A percentile compares a stretch with the other conserved stretches of the same genome.
Conservation (phyloP, 2,113 vertebrate genomes). For the Naja naja region DNA sequence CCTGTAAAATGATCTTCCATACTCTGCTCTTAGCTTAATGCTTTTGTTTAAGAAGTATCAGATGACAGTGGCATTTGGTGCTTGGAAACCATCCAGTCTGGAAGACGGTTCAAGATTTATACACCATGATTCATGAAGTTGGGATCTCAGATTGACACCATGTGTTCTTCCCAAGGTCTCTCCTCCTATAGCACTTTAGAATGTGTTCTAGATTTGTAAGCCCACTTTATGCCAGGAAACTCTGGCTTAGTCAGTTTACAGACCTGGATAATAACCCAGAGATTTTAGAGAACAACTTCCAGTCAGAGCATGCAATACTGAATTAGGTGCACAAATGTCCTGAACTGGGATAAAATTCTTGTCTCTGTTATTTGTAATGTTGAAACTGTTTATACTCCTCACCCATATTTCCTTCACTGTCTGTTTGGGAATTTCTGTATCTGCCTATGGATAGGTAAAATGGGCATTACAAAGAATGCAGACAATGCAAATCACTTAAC, state of each 20-base stretch:
- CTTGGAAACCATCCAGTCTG: neutral
- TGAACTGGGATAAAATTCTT: neutral
- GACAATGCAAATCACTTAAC: neutral
- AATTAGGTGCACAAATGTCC: neutral
- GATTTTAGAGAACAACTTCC: neutral
- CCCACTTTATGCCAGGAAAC: neutral
- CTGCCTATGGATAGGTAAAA: neutral
- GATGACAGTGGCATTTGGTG: neutral
- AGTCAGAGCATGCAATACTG: neutral
- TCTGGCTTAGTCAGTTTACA: neutral
- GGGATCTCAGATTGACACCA: neutral
- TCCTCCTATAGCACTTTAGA: neutral
- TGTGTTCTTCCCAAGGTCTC: neutral
- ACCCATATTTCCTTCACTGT: neutral
- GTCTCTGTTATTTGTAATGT: neutral
- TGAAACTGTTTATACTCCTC: neutral
- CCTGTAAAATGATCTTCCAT: neutral
- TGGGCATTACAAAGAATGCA: neutral
- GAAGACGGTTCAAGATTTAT: neutral
- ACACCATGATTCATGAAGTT: neutral
- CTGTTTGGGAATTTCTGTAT: neutral
- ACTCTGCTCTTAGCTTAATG: neutral
- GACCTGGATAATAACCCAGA: neutral
- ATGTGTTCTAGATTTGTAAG: neutral
- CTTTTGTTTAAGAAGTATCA: neutral